Evolutionary conservation across 2,888 invertebrate species (phyloP).

Genomic region (Drosophila conformis): DNA sequence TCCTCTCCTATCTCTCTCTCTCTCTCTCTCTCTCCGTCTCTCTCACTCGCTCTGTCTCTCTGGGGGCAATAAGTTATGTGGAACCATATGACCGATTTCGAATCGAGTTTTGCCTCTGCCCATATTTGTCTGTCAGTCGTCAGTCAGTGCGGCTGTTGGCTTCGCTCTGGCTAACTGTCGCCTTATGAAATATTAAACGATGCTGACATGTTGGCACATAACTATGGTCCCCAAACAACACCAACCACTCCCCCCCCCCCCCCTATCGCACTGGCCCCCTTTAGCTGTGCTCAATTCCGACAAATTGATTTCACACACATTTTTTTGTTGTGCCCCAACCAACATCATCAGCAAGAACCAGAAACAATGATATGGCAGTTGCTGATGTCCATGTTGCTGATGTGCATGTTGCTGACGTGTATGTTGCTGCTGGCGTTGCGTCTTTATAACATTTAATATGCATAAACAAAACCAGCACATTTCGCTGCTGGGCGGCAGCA

Average conservation of each 20-base stretch:
- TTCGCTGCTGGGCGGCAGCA: conserved; percentile 17
- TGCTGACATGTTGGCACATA: conserved; percentile 67
- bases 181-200: conserved; percentile 69
- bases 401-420: conserved; percentile 28
- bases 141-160: conserved; percentile 19
- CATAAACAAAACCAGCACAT: conserved; percentile 66
- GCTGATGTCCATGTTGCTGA: conserved; percentile 50
- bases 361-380: conserved; percentile 35
- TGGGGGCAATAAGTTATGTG: conserved; percentile 47
- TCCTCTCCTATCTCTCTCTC: background rate
- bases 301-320: conserved; percentile 78
- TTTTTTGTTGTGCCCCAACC: conserved; percentile 28
- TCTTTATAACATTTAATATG: conserved; percentile 75
- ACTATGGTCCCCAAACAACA: conserved; percentile 22
- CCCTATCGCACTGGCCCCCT: background rate
- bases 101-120: conserved; percentile 28
- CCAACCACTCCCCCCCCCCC: background rate
- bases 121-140: conserved; percentile 40
- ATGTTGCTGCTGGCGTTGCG: conserved; percentile 61
- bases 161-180: conserved; percentile 55
- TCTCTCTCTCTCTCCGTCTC: background rate
- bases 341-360: conserved; percentile 14
- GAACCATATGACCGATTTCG: conserved; percentile 53
- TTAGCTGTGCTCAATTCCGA: conserved; percentile 64
- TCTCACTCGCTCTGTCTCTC: background rate